Base-by-base conservation (phyloP, 2,888 invertebrate species). In the Eupithecia pulchellata region DNA sequence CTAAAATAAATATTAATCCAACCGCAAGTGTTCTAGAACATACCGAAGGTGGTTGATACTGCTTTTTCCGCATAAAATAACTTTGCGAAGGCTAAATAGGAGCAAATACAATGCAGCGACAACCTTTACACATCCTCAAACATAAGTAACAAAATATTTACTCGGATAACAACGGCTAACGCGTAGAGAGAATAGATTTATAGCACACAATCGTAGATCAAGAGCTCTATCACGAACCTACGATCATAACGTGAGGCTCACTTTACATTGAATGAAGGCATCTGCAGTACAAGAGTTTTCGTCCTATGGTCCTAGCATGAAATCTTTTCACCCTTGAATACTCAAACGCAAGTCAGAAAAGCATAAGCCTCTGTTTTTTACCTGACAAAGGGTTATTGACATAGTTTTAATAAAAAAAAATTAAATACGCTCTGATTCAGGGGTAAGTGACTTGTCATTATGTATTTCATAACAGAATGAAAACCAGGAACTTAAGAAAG, bases 151-250 rank as follows among this genome's bases (percentile, higher is more conserved):
- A 36, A 61, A 67, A 64, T 69, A 69, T 84, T 82, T 81, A 82
- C 79, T 72, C 78, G 74, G 79, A 79, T 79, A 81, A 83, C 81
- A 84, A 85, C 82, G 84, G 84, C 79, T 79, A 80, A 78, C 78
- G 79, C 78, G 83, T 82, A 82, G 85, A 86, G 85, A 86, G 86
- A 84, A 86, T 84, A 85, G 89, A 91, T 90, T 91, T 91, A 91
- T 89, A 84, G 84, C 83, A 84, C 85, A 87, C 90, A 91, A 92
- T 93, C 93, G 90, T 89, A 88, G 90, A 91, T 91, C 89, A 91
- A 88, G 30, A n/a, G n/a, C 60, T 17, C 32, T 60, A 60, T 60
- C 60, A 60, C 60, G 32, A 29, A 32, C 17, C 14, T 17, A n/a
- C 6, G 27, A 57, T 17, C 57, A 2, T 17, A 57, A 29, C 57